Evolutionary conservation across 35 echinoderm and acorn worm species (phyloP).

Genomic region (Apostichopus japonicus): DNA sequence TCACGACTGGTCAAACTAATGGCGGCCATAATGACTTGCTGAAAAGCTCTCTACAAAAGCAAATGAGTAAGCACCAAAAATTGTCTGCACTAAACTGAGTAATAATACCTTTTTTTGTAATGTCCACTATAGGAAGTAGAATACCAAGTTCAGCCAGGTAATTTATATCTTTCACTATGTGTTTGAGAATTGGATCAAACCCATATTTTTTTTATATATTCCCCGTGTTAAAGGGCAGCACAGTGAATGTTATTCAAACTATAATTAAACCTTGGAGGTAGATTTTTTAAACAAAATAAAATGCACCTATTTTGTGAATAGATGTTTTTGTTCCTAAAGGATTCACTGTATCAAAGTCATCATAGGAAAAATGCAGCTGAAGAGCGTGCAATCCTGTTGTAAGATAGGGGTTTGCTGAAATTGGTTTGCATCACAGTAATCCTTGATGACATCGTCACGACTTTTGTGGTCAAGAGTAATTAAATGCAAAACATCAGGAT

Average conservation of each 20-base stretch:
- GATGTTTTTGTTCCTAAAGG: conserved; percentile 34
- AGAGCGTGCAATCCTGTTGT: conserved; percentile 45
- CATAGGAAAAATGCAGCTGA: conserved; percentile 20
- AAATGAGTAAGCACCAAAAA: background rate
- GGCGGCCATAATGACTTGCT: background rate
- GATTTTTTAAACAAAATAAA: conserved; percentile 57
- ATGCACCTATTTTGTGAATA: conserved; percentile 48
- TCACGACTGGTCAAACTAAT: background rate
- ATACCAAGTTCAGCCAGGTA: conserved; percentile 44
- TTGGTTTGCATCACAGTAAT: conserved; percentile 55
- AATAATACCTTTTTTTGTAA: conserved; percentile 55
- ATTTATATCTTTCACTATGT: conserved; percentile 56
- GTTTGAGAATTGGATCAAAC: conserved; percentile 22
- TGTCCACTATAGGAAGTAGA: conserved; percentile 26
- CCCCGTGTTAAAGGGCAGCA: conserved; percentile 40
- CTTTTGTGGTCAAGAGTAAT: conserved; percentile 20
- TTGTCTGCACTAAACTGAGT: conserved; percentile 70
- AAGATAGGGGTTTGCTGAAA: conserved; percentile 41
- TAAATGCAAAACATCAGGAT: conserved; percentile 24
- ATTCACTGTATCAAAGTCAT: conserved; percentile 55
- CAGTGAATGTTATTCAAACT: background rate
- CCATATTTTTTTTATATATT: no score
- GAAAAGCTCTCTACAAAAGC: conserved; percentile 24
- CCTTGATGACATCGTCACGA: conserved; percentile 44
- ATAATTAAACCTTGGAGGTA: conserved; percentile 56